phyloP scores from a whole-genome alignment of 1,140 invertebrate genomes.

The Lasioglossum albipes region DNA sequence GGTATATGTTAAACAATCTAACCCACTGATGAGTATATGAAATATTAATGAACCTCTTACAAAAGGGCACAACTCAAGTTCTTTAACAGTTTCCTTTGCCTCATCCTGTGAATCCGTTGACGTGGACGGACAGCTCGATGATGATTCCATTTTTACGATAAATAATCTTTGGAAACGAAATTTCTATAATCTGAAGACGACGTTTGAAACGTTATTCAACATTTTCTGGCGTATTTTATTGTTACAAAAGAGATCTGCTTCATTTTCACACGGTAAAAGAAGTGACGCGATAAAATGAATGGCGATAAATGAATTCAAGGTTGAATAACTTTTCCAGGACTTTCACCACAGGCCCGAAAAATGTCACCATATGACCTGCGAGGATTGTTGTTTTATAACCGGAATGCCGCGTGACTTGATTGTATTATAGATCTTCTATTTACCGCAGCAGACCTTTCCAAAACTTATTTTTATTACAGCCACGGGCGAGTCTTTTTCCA shows the following conservation, averaged over 20 bases:
- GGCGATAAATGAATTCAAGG: no score
- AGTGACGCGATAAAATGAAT: no score
- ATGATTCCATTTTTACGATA: slow-evolving; percentile 27
- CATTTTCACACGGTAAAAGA: background rate
- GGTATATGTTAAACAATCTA: background rate
- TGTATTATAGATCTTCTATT: no score
- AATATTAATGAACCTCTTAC: slow-evolving; percentile 20
- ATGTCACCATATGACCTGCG: no score
- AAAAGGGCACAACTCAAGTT: slow-evolving; percentile 43
- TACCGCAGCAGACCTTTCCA: no score
- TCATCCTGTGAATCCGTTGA: background rate
- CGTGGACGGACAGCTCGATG: background rate
- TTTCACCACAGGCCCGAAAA: no score
- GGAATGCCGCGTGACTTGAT: no score
- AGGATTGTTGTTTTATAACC: no score
- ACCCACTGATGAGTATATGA: background rate
- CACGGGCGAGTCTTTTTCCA: no score
- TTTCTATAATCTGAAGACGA: slow-evolving; percentile 9
- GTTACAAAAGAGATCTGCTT: background rate
- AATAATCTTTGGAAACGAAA: background rate
- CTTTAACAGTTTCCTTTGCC: background rate
- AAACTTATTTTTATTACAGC: no score
- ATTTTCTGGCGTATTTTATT: background rate
- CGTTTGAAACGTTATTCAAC: background rate
- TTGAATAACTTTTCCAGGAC: no score